Base-by-base conservation (phyloP, 2,113 vertebrate genomes). In the Epinephelus lanceolatus region DNA sequence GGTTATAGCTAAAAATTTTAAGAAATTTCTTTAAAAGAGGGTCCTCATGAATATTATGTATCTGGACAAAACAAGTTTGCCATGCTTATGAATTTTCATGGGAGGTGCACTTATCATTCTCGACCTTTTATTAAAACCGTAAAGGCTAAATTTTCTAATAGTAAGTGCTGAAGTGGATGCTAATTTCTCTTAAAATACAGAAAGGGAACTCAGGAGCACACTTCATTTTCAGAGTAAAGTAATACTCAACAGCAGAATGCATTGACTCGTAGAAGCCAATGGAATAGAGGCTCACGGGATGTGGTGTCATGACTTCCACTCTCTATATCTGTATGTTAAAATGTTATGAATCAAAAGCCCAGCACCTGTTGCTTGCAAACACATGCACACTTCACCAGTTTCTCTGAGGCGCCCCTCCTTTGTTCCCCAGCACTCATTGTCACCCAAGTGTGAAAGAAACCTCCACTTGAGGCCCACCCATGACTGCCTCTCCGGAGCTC, bases 381-480 rank as follows among this genome's bases (percentile, higher is more conserved):
- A 49, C 66, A 30, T 27, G 21, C 33, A 78, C n/a, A 71, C 57
- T 55, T 37, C 25, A 23, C 42, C 59, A 33, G 61, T 65, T 76
- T 73, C 89, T 73, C 76, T 70, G 59, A 47, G 52, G 59, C 49
- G 37, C 56, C 52, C 33, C 57, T 45, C 30, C 42, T 71, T 75
- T 84, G 69, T 62, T 80, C 60, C 57, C 5, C 40, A 40, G 61
- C 71, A 81, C 84, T 90, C 76, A 80, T 87, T 92, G 88, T 93
- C 91, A 84, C 79, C 78, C 19, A 59, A 80, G 86, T 91, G 90
- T 89, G 90, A 90, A 91, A 83, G 83, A 88, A 92, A 68, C 84
- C 80, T 78, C 89, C 85, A 53, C 83, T 86, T 55, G 55, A 83
- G 61, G 51, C 60, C 57, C 77, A 85, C 68, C 86, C 61, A 42